Evolutionary conservation across 2,113 vertebrate genomes (phyloP), one percentile per base, ranked within the genome.

Genomic region (Castor canadensis): DNA sequence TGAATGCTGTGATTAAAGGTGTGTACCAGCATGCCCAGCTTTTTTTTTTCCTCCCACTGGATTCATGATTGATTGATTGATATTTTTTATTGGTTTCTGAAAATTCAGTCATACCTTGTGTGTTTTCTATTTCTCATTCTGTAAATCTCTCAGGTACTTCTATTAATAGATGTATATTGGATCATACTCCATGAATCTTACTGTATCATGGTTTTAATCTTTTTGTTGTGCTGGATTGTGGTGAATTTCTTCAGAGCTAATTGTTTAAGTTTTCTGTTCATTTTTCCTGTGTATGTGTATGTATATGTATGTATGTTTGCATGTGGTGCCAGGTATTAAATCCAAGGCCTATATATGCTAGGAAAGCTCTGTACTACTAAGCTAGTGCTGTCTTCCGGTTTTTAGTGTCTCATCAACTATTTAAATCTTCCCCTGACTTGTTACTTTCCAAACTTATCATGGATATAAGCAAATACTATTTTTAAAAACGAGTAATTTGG

Each of bases 21-120:
- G 17, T 54, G 17, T 54, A 54, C n/a, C n/a, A n/a, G n/a, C n/a
- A n/a, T n/a, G n/a, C n/a, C n/a, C 52, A 54, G 52, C 52, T 54
- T 54, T 11, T 54, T 54, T 54, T 71, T 86, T 91, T 83, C 89
- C 89, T 58, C 43, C 28, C 19, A 84, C 9, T 64, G 52, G 43
- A 66, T 38, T 91, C 56, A 22, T 60, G 11, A 47, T 80, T 49
- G 84, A 89, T 76, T 75, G 20, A 82, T 82, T 79, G 1, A 2
- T 79, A 10, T 87, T 9, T 82, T 71, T 92, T 93, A 47, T 64
- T 76, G 30, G 62, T 91, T 95, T 94, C 35, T 83, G 52, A 49
- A 87, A 89, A 87, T 89, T 45, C 2, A 40, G 12, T 87, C 17
- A 56, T 88, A 84, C n/a, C n/a, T 47, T 83, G 10, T 85, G 20